Percentiles rank a stretch among this genome's conserved stretches.
These are phyloP conservation scores for Parambassis ranga DNA, from an alignment of 2,797 vertebrate genomes.

Conservation along the genomic window DNA sequence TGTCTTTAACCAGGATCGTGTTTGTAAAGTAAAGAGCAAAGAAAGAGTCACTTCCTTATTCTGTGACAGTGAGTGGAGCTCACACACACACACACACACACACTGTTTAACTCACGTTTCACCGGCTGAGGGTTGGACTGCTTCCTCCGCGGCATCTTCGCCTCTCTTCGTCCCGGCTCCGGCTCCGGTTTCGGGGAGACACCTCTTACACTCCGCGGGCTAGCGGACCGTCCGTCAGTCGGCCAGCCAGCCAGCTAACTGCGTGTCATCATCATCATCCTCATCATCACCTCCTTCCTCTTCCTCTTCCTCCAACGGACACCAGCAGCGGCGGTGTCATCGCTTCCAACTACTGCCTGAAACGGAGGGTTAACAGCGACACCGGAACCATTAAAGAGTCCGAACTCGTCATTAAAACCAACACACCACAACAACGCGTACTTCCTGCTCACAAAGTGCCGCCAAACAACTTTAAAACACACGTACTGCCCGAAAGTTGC, in stretches of 20 bases:
- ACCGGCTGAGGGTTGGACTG: conserved; percentile 91
- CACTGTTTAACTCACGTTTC: conserved; percentile 79
- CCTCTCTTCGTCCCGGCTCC: conserved; percentile 18
- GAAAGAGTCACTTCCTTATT: not conserved
- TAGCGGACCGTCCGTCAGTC: conserved; percentile 36
- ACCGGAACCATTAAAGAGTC: not conserved
- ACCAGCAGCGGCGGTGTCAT: conserved; percentile 37
- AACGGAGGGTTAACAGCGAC: not conserved
- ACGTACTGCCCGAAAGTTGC: not conserved
- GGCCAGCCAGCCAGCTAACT: conserved; percentile 49
- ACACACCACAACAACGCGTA: accelerated
- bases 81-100: not conserved
- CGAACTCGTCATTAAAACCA: accelerated
- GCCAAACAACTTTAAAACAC: not conserved
- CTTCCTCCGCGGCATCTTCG: conserved; percentile 88
- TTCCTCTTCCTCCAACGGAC: conserved; percentile 78
- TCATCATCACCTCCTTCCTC: conserved; percentile 72
- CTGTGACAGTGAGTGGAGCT: not conserved
- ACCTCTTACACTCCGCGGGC: not conserved
- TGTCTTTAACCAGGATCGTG: not conserved
- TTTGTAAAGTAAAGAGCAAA: not conserved
- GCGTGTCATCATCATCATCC: conserved; percentile 55
- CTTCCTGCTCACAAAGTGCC: accelerated
- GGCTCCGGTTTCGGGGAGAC: conserved; percentile 1
- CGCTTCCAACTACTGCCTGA: conserved; percentile 3